These are phyloP conservation scores for Drosophila ogumai DNA, from an alignment of 1,140 invertebrate species.

Conservation along the genomic window DNA sequence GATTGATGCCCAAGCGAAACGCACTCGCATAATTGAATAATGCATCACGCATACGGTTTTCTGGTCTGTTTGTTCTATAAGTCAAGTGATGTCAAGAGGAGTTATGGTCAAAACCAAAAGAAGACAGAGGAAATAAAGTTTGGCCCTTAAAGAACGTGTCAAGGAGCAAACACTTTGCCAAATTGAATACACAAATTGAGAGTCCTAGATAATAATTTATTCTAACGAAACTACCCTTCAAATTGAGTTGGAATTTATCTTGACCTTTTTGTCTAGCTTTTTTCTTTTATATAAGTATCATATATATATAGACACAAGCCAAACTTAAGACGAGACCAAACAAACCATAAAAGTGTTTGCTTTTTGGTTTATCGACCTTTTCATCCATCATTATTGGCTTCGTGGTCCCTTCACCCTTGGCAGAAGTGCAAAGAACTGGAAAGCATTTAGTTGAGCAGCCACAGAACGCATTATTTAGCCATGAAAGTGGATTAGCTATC, in stretches of 20 bases:
- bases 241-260: slow-evolving; percentile 6
- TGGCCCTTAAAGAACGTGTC: not conserved
- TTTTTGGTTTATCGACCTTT: slow-evolving; percentile 55
- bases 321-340: slow-evolving; percentile 28
- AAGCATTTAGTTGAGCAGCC: slow-evolving; percentile 41
- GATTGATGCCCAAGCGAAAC: slow-evolving; percentile 56
- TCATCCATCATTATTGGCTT: slow-evolving; percentile 47
- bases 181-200: slow-evolving; percentile 16
- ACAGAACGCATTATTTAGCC: slow-evolving; percentile 70
- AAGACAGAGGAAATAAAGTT: not conserved
- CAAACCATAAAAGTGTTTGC: slow-evolving; percentile 78
- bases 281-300: not conserved
- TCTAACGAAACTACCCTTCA: not conserved
- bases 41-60: slow-evolving; percentile 18
- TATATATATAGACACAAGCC: slow-evolving; percentile 7
- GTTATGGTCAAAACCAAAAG: not conserved
- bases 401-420: slow-evolving; percentile 19
- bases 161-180: slow-evolving; percentile 16
- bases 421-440: slow-evolving; percentile 17
- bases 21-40: slow-evolving; percentile 42
- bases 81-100: slow-evolving; percentile 39
- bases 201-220: slow-evolving; percentile 4
- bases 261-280: slow-evolving; percentile 3
- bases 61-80: slow-evolving; percentile 32
- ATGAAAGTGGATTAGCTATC: slow-evolving; percentile 75